Evolutionary conservation across 2,797 vertebrate species (phyloP).

Genomic region (Melanotaenia trifasciata): DNA sequence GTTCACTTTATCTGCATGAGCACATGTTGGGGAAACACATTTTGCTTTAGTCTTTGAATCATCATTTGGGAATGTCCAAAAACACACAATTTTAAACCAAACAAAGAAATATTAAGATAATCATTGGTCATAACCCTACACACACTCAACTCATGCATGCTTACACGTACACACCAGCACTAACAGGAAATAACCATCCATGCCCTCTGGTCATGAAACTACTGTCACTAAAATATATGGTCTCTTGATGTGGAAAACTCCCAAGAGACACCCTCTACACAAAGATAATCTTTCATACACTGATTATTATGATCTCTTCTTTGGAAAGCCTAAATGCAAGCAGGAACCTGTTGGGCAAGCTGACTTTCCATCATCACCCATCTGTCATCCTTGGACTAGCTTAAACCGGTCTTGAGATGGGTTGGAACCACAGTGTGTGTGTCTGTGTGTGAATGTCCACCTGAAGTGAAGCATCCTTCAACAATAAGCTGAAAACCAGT

Average conservation of each 20-base stretch:
- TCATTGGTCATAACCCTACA: conserved; percentile 54
- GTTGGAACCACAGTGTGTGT: conserved; percentile 23
- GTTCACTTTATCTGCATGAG: conserved; percentile 30
- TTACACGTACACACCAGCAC: conserved; percentile 23
- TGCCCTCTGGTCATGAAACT: conserved; percentile 77
- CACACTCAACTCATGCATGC: conserved; percentile 32
- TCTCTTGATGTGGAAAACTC: conserved; percentile 64
- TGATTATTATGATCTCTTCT: conserved; percentile 63
- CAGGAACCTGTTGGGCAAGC: conserved; percentile 78
- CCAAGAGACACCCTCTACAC: conserved; percentile 3
- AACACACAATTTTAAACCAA: conserved; percentile 68
- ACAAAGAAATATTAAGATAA: conserved; percentile 61
- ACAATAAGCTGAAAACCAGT: conserved; percentile 30
- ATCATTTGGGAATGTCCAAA: conserved; percentile 67
- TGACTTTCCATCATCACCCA: conserved; percentile 69
- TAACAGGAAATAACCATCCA: conserved; percentile 66
- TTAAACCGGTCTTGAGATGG: conserved; percentile 66
- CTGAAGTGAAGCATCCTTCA: conserved; percentile 34
- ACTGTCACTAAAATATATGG: conserved; percentile 78
- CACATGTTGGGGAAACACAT: conserved; percentile 33
- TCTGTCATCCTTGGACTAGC: conserved; percentile 71
- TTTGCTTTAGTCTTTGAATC: conserved; percentile 58
- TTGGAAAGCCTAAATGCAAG: conserved; percentile 71
- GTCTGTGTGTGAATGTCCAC: conserved; percentile 16
- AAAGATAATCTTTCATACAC: conserved; percentile 14